Conservation (phyloP, 2,113 vertebrate genomes). For the Muntiacus muntjak region DNA sequence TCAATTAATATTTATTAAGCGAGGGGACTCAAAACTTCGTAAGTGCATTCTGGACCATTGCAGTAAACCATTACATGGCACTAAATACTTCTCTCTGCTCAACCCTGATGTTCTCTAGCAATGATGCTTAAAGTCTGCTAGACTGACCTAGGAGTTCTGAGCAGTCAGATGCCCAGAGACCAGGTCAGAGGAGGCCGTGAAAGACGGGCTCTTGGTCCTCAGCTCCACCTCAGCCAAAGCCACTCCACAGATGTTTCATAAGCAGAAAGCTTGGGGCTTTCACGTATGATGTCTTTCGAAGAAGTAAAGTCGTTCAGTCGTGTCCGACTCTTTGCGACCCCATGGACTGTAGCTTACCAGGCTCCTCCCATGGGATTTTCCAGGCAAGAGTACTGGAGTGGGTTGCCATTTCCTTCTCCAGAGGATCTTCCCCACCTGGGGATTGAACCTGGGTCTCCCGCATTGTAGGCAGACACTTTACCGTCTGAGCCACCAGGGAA, state of each 20-base stretch:
- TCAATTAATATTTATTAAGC: not conserved
- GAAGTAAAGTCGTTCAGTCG: too few relatives aligned
- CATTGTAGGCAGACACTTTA: too few relatives aligned
- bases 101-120: not conserved
- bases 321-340: too few relatives aligned
- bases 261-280: not conserved
- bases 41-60: not conserved
- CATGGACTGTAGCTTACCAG: too few relatives aligned
- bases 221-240: not conserved
- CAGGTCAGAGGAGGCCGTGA: rapidly evolving
- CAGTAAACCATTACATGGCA: not conserved
- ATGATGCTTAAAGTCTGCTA: not conserved
- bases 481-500: too few relatives aligned
- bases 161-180: not conserved
- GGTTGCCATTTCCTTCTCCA: too few relatives aligned
- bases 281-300: not conserved
- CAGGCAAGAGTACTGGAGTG: too few relatives aligned
- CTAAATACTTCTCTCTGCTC: not conserved
- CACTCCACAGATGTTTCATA: not conserved
- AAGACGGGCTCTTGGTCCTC: not conserved
- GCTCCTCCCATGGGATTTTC: too few relatives aligned
- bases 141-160: not conserved
- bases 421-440: too few relatives aligned
- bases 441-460: too few relatives aligned
- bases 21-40: not conserved